Base-by-base conservation (phyloP, 2,888 invertebrate genomes). In the Hypselothyrea guttata region DNA sequence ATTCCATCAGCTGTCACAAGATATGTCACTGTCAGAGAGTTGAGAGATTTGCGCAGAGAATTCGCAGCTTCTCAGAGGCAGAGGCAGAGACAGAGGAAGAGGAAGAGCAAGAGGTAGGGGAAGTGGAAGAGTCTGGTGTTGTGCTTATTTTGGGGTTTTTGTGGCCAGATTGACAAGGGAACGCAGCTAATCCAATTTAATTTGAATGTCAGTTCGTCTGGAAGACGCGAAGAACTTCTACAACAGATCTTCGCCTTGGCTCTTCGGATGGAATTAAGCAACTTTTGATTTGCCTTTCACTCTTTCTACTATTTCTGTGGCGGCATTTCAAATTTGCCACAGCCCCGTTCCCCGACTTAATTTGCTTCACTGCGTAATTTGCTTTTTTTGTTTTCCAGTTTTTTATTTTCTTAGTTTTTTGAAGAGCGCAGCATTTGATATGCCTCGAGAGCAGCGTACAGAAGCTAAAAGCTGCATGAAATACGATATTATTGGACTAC, bases 1-100 rank as follows among this genome's bases (percentile, higher is more conserved):
- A 88, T 88, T 88, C 88, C 88, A 87, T 88, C 88, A 88, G 82
- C 86, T 88, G 88, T 88, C 88, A 88, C 79, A 87, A 87, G 73
- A 88, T 87, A 86, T 88, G 87, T 88, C 88, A 88, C 86, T 88
- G 88, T 88, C 88, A 87, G 76, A 73, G 75, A 54, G 48, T 81
- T 81, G 84, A 82, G 84, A 82, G 88, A 88, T 88, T 88, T 86
- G 78, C 63, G 71, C 76, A 73, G 55, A 62, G 56, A 63, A 35
- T 67, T 61, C 48, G 38, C 15, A 30, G 34, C 22, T 22, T 22
- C 22, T 22, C 22, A 22, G 22, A 22, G 3, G 22, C 2, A 37
- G 7, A 37, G 13, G 1, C 34, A 37, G 37, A 9, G 35, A 2
- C 7, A 34, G 1, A 1, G 12, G 9, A 13, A 9, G 13, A 8